Base-by-base conservation (phyloP, 2,888 invertebrate species). In the Aphodius granarius region DNA sequence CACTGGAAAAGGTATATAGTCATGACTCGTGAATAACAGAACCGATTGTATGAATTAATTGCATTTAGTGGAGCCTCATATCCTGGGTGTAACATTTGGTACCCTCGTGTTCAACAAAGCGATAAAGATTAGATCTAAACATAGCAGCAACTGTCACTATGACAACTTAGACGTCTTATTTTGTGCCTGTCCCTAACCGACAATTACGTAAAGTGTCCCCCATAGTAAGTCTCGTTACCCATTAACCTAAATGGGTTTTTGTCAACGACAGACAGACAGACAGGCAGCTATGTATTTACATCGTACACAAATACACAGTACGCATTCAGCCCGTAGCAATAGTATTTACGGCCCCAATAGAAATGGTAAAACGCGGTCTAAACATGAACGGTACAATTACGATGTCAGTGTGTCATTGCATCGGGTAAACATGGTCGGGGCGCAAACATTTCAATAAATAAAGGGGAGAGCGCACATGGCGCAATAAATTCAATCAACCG, bases 401-500 rank as follows among this genome's bases (percentile, higher is more conserved):
- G 20, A 22, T 68, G 68, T 68, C 68, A 68, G 20, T 68, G 68
- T 68, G 18, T 19, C 68, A 20, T n/a, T 16, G 19, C 22, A 13
- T 20, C 6, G 68, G 21, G n/a, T 43, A 43, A 43, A 43, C 43
- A 43, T 6, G 21, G 22, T 2, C 20, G 68, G 68, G 68, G 68
- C 21, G 16, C 68, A 68, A 68, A 79, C 77, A 74, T 79, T 78
- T 80, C 79, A 80, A 78, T 78, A 81, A 80, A 81, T 43, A 43
- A 43, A 79, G 78, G 77, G 78, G 77, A 76, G 79, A 76, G 79
- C 79, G 75, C 83, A 83, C 81, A 83, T 83, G 84, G 82, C 79
- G 82, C 81, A 84, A 83, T 83, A 83, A 83, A 84, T 84, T 83
- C 81, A 81, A 82, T 83, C 82, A 82, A 81, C 78, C 22, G 73